phyloP scores from a whole-genome alignment of 2,888 invertebrate genomes.

The Dexiosoma caninum region DNA sequence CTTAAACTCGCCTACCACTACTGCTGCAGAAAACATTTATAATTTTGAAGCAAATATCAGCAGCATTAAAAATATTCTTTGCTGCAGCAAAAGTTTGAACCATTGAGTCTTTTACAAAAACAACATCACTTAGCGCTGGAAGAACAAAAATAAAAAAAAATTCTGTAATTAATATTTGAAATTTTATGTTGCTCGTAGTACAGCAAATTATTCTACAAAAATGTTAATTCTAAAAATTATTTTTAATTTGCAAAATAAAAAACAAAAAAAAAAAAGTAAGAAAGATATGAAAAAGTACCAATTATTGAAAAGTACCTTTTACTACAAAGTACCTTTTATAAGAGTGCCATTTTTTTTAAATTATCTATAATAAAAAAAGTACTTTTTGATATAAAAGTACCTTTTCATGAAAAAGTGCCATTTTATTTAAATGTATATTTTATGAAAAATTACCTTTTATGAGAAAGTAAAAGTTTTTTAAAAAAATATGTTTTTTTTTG shows the following conservation, averaged over 20 bases:
- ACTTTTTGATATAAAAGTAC: background rate
- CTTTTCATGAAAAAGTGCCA: background rate
- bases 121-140: background rate
- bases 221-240: too few relatives aligned
- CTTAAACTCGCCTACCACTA: background rate
- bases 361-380: background rate
- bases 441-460: too few relatives aligned
- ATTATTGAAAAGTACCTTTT: too few relatives aligned
- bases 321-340: too few relatives aligned
- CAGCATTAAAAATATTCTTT: constrained; percentile 14
- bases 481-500: background rate
- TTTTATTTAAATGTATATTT: too few relatives aligned
- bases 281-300: too few relatives aligned
- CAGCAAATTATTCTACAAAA: background rate
- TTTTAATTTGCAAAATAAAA: too few relatives aligned
- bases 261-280: too few relatives aligned
- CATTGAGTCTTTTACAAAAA: constrained; percentile 35
- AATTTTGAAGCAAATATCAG: background rate
- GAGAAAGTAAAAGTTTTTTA: too few relatives aligned
- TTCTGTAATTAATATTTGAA: constrained; percentile 17
- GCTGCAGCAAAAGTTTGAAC: constrained; percentile 22
- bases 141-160: constrained; percentile 1
- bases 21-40: background rate
- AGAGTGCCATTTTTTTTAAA: too few relatives aligned
- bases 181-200: constrained; percentile 7